phyloP scores from a whole-genome alignment of 1,140 invertebrate genomes.

The Drosophila guanche region DNA sequence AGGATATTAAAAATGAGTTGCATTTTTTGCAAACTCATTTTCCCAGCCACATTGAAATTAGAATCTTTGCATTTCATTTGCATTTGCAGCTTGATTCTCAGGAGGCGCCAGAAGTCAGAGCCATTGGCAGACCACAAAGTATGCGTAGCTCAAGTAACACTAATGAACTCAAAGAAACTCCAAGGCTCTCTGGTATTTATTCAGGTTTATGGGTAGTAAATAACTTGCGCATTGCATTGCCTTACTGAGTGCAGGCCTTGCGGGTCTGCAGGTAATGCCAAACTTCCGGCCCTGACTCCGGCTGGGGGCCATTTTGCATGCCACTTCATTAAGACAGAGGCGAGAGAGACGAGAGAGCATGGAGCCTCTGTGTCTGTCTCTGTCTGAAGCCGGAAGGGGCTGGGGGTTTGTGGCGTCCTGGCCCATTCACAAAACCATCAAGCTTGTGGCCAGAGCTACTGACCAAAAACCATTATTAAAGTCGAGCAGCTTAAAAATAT shows the following conservation, averaged over 20 bases:
- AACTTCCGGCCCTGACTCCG: constrained; percentile 50
- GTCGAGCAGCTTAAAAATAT: constrained; percentile 73
- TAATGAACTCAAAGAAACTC: constrained; percentile 67
- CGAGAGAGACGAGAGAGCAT: background rate
- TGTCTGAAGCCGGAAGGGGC: constrained; percentile 6
- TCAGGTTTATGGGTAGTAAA: constrained; percentile 63
- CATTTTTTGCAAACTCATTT: constrained; percentile 40
- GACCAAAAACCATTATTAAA: constrained; percentile 80
- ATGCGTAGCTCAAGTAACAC: constrained; percentile 32
- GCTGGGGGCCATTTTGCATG: constrained; percentile 29
- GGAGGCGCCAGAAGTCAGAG: too few species aligned
- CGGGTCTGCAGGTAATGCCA: constrained; percentile 68
- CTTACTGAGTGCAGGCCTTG: constrained; percentile 10
- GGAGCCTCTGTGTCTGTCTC: background rate
- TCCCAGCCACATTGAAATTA: constrained; percentile 31
- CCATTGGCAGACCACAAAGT: too few species aligned
- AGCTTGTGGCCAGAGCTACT: constrained; percentile 55
- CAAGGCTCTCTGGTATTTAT: constrained; percentile 30
- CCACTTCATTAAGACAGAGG: constrained; percentile 68
- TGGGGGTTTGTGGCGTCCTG: background rate
- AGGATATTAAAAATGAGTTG: constrained; percentile 80
- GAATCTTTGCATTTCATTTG: constrained; percentile 56
- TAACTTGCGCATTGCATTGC: constrained; percentile 42
- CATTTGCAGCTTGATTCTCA: constrained; percentile 24
- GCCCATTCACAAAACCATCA: constrained; percentile 46